These are phyloP conservation scores for Nixonia krombeini DNA, from an alignment of 1,140 invertebrate species.

Conservation along the genomic window DNA sequence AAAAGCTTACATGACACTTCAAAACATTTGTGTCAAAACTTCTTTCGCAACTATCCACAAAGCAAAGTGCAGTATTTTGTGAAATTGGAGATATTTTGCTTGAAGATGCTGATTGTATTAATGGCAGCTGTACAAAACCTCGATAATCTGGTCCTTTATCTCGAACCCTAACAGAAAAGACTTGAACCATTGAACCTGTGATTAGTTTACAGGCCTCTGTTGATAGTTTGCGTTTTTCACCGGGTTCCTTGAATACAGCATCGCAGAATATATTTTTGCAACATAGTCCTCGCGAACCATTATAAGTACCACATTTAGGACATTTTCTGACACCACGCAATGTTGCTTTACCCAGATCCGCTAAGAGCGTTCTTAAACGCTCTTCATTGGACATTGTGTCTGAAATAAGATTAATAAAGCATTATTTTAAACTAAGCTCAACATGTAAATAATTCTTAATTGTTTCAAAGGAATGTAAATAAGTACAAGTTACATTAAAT, in stretches of 20 bases:
- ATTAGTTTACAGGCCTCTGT: conserved; percentile 81
- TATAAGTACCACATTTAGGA: conserved; percentile 84
- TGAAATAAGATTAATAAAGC: too few species aligned
- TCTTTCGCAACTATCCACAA: conserved; percentile 77
- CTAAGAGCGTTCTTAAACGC: conserved; percentile 65
- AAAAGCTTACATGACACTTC: conserved; percentile 74
- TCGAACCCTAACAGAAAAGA: conserved; percentile 80
- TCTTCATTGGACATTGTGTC: conserved; percentile 64
- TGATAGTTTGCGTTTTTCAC: conserved; percentile 76
- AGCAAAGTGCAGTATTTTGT: conserved; percentile 76
- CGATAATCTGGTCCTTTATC: conserved; percentile 81
- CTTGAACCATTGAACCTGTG: conserved; percentile 75
- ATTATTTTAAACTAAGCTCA: background rate
- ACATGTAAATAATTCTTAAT: background rate
- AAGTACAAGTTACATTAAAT: too few species aligned
- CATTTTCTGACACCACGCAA: conserved; percentile 82
- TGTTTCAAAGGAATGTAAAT: too few species aligned
- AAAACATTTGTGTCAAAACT: conserved; percentile 74
- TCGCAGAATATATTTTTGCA: conserved; percentile 86
- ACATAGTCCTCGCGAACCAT: conserved; percentile 80
- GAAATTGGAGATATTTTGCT: conserved; percentile 68
- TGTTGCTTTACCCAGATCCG: conserved; percentile 79
- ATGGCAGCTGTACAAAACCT: conserved; percentile 82
- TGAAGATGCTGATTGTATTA: conserved; percentile 69
- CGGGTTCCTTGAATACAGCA: conserved; percentile 78